Conservation (phyloP, 2,113 vertebrate species). For the Elephantulus edwardii region DNA sequence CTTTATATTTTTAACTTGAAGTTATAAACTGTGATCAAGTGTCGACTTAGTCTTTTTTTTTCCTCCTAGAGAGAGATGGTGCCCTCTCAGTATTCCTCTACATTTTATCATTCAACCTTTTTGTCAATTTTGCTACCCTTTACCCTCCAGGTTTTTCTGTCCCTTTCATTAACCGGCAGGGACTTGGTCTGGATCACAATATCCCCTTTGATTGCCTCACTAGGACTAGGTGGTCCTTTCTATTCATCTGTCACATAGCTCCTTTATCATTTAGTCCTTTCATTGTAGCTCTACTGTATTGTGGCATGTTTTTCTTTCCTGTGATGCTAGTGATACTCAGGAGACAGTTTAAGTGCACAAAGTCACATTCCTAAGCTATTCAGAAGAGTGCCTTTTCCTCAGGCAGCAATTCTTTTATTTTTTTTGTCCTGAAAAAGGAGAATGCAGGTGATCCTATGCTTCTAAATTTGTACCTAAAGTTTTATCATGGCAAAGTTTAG, state of each 20-base stretch:
- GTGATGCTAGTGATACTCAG: conserved; percentile 6
- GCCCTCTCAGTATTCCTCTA: conserved; percentile 41
- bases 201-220: conserved; percentile 40
- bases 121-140: conserved; percentile 20
- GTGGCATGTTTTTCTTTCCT: conserved; percentile 13
- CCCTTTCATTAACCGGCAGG: conserved; percentile 54
- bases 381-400: neutral
- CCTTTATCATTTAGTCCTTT: conserved; percentile 33
- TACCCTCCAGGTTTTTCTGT: conserved; percentile 22
- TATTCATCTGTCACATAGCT: conserved; percentile 23
- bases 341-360: neutral
- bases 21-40: conserved; percentile 53
- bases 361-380: conserved; percentile 37
- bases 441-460: conserved; percentile 7
- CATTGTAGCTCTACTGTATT: neutral
- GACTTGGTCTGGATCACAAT: conserved; percentile 42
- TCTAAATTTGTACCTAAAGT: neutral
- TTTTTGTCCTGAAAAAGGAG: neutral
- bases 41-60: conserved; percentile 19
- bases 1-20: conserved; percentile 64
- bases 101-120: conserved; percentile 53
- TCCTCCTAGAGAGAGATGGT: conserved; percentile 40
- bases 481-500: neutral
- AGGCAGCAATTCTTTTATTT: conserved; percentile 10
- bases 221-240: conserved; percentile 28